Evolutionary conservation across 2,797 vertebrate species (phyloP), one percentile per base, ranked within the genome.

Genomic region (Phoxinus dragarum): DNA sequence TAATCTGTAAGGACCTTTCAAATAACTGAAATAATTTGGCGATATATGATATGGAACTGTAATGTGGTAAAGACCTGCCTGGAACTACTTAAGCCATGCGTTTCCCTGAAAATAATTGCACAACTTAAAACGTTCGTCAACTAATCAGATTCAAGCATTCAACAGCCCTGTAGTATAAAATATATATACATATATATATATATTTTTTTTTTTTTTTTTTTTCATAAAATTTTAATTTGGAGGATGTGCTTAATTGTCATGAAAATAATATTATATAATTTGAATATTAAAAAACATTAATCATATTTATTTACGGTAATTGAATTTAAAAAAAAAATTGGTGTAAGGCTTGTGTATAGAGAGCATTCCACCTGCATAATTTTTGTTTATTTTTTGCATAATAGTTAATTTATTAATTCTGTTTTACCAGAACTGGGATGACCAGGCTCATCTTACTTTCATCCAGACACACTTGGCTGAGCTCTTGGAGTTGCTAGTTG

Each of bases 401-500:
- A 16, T 27, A 19, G 5, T 81, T 56, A 5, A 4, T 68, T 61
- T 21, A 14, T 47, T 64, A 1, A 7, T 49, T 73, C 7, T 64
- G 16, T 42, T 47, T 31, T 31, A 40, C 23, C 87, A 99, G 98
- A 98, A 98, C 92, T 99, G 98, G 98, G 96, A 98, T 0, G 97
- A 99, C 89, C 96, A 95, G 90, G 96, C 97, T 69, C 98, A 99
- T 90, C 93, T 94, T 7, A 93, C 94, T 2, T 99, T 99, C 11
- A 78, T 99, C 61, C 96, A 94, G 88, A 96, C 92, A 76, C 97
- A 98, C 88, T 93, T 99, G 17, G 91, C 90, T 0, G 96, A 97
- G 38, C 90, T 99, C 49, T 88, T 99, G 92, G 97, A 98, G 90
- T 94, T 99, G 88, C 93, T 99, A 82, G 91, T 97, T 91, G 97